A percentile compares a stretch with the other conserved stretches of the same genome.
Conservation (phyloP, 1,140 invertebrate species). For the Drosophila erecta region DNA sequence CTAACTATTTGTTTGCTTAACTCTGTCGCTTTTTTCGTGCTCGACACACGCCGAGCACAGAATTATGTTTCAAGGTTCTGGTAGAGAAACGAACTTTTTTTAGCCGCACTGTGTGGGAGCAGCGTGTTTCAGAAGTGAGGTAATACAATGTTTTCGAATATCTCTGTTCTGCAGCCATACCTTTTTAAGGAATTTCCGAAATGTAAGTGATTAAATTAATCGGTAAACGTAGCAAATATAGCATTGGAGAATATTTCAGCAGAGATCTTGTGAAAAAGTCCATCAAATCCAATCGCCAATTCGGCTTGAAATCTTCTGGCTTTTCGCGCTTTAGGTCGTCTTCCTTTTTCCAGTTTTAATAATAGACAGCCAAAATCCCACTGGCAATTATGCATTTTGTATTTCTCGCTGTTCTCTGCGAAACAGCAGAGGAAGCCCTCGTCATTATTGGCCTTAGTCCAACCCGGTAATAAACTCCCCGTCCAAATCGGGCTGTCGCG, state of each 20-base stretch:
- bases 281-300: background rate
- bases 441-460: slow-evolving; percentile 72
- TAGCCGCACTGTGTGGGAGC: slow-evolving; percentile 13
- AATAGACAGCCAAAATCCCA: slow-evolving; percentile 27
- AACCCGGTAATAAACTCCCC: slow-evolving; percentile 73
- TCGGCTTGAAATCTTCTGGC: background rate
- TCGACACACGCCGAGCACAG: slow-evolving; percentile 19
- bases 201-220: too few relatives aligned
- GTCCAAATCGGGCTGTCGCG: slow-evolving; percentile 60
- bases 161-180: too few relatives aligned
- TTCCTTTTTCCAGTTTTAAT: slow-evolving; percentile 14
- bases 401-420: slow-evolving; percentile 9
- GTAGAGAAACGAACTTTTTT: slow-evolving; percentile 4
- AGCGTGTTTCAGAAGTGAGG: slow-evolving; percentile 10
- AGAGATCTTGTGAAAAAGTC: too few relatives aligned
- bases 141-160: slow-evolving; percentile 16
- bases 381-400: slow-evolving; percentile 37
- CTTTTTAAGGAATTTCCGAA: too few relatives aligned
- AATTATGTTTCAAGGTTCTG: slow-evolving; percentile 65
- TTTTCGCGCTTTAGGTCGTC: background rate
- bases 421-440: slow-evolving; percentile 4
- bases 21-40: slow-evolving; percentile 29
- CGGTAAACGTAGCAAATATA: too few relatives aligned
- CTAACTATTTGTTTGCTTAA: slow-evolving; percentile 63
- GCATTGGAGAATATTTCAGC: too few relatives aligned